These are phyloP conservation scores for Xiphophorus birchmanni DNA, from an alignment of 2,797 vertebrate genomes.

Conservation along the genomic window DNA sequence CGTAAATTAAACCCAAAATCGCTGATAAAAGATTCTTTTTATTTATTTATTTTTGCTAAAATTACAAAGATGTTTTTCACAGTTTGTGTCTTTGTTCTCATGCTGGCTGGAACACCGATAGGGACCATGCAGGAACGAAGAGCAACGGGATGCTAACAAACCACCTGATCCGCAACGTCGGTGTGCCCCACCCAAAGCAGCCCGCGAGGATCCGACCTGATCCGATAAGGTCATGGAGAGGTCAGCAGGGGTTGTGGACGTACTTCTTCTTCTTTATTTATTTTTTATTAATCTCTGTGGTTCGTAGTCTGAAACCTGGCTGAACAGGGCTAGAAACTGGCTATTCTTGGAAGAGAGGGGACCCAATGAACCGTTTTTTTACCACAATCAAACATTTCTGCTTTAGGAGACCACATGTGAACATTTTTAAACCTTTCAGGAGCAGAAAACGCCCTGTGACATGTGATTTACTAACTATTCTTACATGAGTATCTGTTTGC, in stretches of 20 bases:
- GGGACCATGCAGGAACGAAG: slow-evolving; percentile 81
- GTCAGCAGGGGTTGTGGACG: slow-evolving; percentile 25
- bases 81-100: slow-evolving; percentile 83
- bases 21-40: slow-evolving; percentile 68
- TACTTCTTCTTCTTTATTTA: neutral
- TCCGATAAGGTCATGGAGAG: slow-evolving; percentile 42
- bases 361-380: slow-evolving; percentile 11
- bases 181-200: slow-evolving; percentile 31
- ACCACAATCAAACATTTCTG: neutral
- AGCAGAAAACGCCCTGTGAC: slow-evolving; percentile 21
- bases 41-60: slow-evolving; percentile 47
- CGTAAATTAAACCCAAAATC: slow-evolving; percentile 67
- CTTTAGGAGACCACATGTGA: slow-evolving; percentile 21
- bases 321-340: slow-evolving; percentile 26
- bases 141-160: slow-evolving; percentile 64
- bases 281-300: neutral
- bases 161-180: slow-evolving; percentile 48
- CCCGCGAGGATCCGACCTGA: slow-evolving; percentile 45
- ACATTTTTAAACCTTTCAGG: neutral
- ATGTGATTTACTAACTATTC: slow-evolving; percentile 13
- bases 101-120: slow-evolving; percentile 83
- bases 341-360: slow-evolving; percentile 33
- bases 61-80: slow-evolving; percentile 81
- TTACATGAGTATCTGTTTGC: slow-evolving; percentile 6
- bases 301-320: slow-evolving; percentile 13